These are phyloP conservation scores for Dexiosoma caninum DNA, from an alignment of 2,888 invertebrate species.

Conservation along the genomic window DNA sequence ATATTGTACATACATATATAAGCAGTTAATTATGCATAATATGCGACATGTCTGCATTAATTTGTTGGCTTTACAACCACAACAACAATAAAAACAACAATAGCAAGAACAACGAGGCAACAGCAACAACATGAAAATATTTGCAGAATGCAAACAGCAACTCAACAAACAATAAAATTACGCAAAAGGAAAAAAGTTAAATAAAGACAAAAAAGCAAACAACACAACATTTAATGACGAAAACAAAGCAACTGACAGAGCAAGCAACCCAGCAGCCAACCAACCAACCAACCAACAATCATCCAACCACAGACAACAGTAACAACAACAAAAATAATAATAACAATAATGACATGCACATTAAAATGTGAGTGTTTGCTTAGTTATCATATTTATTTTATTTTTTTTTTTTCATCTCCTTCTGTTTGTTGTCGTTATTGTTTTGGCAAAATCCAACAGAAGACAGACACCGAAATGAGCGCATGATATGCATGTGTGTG, in stretches of 20 bases:
- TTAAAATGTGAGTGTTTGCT: slow-evolving; percentile 23
- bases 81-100: slow-evolving; percentile 22
- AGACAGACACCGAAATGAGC: slow-evolving; percentile 28
- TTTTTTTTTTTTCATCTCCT: background rate
- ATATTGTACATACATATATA: too few relatives aligned
- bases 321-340: background rate
- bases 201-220: slow-evolving; percentile 14
- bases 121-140: slow-evolving; percentile 39
- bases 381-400: slow-evolving; percentile 46
- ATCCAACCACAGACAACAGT: too few relatives aligned
- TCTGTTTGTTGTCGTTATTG: slow-evolving; percentile 11
- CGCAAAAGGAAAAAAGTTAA: background rate
- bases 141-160: slow-evolving; percentile 42
- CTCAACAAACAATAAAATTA: slow-evolving; percentile 27
- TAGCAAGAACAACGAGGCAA: slow-evolving; percentile 14
- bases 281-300: slow-evolving; percentile 3
- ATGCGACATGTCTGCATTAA: slow-evolving; percentile 74
- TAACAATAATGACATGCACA: slow-evolving; percentile 25
- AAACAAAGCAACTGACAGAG: slow-evolving; percentile 53
- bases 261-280: too few relatives aligned
- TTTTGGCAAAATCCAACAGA: slow-evolving; percentile 30
- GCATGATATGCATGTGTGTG: slow-evolving; percentile 10
- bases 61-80: slow-evolving; percentile 65
- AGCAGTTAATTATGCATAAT: slow-evolving; percentile 76
- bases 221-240: slow-evolving; percentile 42